Evolutionary conservation across 2,113 vertebrate genomes (phyloP), one percentile per base, ranked within the genome.

Genomic region (Elephas maximus): DNA sequence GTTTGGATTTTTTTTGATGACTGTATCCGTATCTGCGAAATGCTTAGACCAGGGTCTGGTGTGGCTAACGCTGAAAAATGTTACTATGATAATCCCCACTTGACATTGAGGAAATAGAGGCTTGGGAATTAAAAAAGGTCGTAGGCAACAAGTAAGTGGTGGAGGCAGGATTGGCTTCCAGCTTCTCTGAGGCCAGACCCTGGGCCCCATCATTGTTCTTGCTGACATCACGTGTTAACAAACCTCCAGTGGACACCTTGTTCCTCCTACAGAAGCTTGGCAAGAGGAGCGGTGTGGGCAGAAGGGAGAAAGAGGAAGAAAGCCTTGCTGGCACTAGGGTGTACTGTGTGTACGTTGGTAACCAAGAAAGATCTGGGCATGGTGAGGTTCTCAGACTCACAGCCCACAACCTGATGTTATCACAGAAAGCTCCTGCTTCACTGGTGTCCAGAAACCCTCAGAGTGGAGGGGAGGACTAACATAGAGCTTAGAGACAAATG

Each of bases 381-480:
- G 8, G 23, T 21, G 92, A 95, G 37, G 57, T 10, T 53, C 91
- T 17, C 60, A 0, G 0, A 1, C 48, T 93, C 62, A 20, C 3
- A 10, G 21, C 85, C 71, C 4, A 8, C 28, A 67, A 24, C 9
- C 26, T 0, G 23, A 21, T 1, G 18, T 65, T n/a, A 26, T n/a
- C 77, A 23, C 11, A 14, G 91, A 95, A 96, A 84, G 51, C 48
- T 4, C 10, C 1, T 57, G 21, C 62, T 71, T 79, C 21, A 0
- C 51, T 33, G 53, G 26, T 60, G 33, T 41, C 74, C 93, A n/a
- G 97, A 33, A 93, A 9, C 37, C 62, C 84, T 0, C 6, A 8
- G 60, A 53, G 93, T 37, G 33, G 78, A 33, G 33, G 48, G 48
- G 48, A 48, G 67, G 84, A 51, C 45, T 0, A 0, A 0, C 74